Conservation (phyloP, 1,140 invertebrate genomes). For the Xylocopa sonorina region DNA sequence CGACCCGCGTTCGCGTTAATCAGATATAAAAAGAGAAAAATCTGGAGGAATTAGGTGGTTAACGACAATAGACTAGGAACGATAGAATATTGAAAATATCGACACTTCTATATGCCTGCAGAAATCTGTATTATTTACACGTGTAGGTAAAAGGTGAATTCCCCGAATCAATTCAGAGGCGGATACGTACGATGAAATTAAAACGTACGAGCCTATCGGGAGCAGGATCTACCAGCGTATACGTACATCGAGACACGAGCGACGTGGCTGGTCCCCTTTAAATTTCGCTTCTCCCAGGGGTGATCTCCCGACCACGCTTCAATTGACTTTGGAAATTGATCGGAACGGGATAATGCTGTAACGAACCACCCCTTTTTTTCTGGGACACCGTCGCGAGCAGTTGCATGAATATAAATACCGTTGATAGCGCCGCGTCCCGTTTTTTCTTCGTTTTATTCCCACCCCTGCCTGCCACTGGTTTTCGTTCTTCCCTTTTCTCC, state of each 20-base stretch:
- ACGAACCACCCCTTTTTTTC: constrained; percentile 38
- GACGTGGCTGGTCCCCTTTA: constrained; percentile 36
- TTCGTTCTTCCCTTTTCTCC: not conserved
- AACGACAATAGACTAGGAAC: constrained; percentile 20
- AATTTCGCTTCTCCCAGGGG: constrained; percentile 42
- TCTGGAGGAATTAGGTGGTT: too few species aligned
- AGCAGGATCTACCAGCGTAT: not conserved
- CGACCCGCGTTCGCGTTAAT: too few species aligned
- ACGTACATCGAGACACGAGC: constrained; percentile 37
- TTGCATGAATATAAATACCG: constrained; percentile 54
- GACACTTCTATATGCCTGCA: too few species aligned
- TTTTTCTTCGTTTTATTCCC: not conserved
- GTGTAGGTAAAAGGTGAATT: too few species aligned
- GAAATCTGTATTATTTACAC: too few species aligned
- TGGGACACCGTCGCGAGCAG: constrained; percentile 44
- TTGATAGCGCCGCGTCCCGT: not conserved
- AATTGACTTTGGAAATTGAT: constrained; percentile 60
- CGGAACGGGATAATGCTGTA: constrained; percentile 56
- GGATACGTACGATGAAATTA: constrained; percentile 5
- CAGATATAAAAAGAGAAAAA: too few species aligned
- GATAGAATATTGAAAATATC: too few species aligned
- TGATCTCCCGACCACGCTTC: constrained; percentile 48
- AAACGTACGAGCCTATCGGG: constrained; percentile 16
- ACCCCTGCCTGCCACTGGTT: not conserved
- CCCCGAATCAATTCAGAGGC: not conserved